phyloP scores from a whole-genome alignment of 2,113 vertebrate genomes.

The pig (Sus scrofa) region DNA sequence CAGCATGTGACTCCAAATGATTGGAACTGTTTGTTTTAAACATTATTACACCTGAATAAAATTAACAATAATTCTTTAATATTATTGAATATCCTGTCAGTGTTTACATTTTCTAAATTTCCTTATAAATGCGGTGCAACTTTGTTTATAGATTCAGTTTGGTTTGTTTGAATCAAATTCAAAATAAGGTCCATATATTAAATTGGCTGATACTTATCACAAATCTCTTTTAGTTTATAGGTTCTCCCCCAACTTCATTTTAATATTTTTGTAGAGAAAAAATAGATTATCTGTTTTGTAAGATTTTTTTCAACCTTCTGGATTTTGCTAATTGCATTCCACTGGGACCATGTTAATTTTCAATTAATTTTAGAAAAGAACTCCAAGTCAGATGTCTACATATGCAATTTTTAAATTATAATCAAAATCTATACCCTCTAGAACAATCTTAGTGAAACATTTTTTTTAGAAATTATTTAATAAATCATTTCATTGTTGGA shows the following conservation, averaged over 20 bases:
- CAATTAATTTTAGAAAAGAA: conserved; percentile 1
- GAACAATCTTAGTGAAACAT: neutral
- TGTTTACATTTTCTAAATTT: conserved; percentile 22
- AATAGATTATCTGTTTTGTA: neutral
- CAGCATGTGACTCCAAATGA: neutral
- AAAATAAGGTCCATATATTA: neutral
- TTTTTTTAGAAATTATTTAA: conserved; percentile 2
- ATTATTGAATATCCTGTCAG: neutral
- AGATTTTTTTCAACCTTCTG: neutral
- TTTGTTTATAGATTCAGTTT: neutral
- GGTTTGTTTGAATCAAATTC: neutral
- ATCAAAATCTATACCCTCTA: neutral
- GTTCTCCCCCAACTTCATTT: neutral
- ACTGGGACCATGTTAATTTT: neutral
- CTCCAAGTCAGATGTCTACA: neutral
- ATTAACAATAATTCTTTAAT: neutral
- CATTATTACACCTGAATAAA: neutral
- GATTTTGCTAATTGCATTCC: neutral
- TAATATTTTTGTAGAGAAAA: neutral
- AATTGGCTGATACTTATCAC: neutral
- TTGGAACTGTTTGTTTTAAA: conserved; percentile 3
- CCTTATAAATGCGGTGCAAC: neutral
- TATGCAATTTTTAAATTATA: neutral
- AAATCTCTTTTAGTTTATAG: neutral
- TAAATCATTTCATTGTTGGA: neutral